A percentile compares a stretch with the other conserved stretches of the same genome.
phyloP scores from a whole-genome alignment of 2,888 invertebrate species.

The Heliconius aoede region DNA sequence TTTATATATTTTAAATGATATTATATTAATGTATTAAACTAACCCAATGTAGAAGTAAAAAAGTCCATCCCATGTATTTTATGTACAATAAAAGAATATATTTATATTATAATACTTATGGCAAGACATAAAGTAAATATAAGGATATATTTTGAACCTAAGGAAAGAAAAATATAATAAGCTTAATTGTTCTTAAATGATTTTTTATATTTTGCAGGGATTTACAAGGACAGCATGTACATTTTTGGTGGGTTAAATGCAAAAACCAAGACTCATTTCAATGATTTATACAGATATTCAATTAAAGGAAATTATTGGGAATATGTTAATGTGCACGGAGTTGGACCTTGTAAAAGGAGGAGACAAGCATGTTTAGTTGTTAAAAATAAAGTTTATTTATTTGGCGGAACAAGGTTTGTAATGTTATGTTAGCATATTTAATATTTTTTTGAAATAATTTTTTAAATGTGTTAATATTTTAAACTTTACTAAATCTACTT shows the following conservation, averaged over 20 bases:
- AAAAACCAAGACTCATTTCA: constrained; percentile 89
- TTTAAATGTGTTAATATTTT: too few species aligned
- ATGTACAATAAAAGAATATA: too few species aligned
- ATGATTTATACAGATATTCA: constrained; percentile 91
- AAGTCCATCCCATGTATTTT: too few species aligned
- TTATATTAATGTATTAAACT: too few species aligned
- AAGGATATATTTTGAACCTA: not conserved
- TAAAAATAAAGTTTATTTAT: constrained; percentile 89
- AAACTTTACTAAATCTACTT: too few species aligned
- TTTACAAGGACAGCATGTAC: constrained; percentile 89
- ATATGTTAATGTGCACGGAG: constrained; percentile 83
- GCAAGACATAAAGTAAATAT: too few species aligned
- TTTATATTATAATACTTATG: too few species aligned
- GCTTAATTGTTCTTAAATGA: too few species aligned
- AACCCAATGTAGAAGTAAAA: too few species aligned
- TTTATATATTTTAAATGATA: too few species aligned
- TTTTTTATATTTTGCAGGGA: constrained; percentile 83
- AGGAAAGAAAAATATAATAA: not conserved
- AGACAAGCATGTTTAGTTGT: constrained; percentile 92
- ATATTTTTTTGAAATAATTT: too few species aligned
- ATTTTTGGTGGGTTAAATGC: constrained; percentile 97
- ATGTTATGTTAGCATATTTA: not conserved
- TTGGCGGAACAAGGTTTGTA: constrained; percentile 93
- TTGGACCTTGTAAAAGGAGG: constrained; percentile 86
- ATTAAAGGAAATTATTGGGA: constrained; percentile 85